Conservation (phyloP, 2,113 vertebrate genomes). For the Phyllostomus discolor region DNA sequence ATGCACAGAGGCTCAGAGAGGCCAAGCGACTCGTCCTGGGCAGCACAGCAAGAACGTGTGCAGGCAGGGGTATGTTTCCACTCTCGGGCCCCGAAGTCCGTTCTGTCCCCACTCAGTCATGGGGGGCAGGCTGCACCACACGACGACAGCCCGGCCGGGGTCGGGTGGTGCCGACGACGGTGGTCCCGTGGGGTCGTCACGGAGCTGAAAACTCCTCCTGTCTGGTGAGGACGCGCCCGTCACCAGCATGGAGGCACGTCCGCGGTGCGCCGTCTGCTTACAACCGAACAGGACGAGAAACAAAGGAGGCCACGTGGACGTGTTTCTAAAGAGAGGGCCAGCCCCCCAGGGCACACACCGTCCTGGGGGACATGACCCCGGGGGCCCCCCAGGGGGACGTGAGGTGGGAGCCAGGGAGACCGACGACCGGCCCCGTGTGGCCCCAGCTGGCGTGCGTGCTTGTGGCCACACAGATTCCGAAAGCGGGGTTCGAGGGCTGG, state of each 20-base stretch:
- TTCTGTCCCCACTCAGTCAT: background rate
- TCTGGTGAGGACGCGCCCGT: too few species aligned
- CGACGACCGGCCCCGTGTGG: too few species aligned
- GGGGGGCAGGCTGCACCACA: too few species aligned
- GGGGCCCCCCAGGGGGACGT: too few species aligned
- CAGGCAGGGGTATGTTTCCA: background rate
- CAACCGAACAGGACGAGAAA: too few species aligned
- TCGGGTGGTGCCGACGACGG: fast-evolving
- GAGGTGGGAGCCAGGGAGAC: too few species aligned
- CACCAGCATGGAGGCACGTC: too few species aligned
- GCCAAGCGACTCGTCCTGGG: background rate
- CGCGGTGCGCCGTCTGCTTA: background rate
- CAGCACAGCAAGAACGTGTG: background rate
- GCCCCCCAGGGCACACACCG: background rate
- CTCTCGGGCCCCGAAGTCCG: background rate
- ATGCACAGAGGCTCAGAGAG: background rate
- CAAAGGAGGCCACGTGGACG: background rate
- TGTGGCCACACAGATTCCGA: too few species aligned
- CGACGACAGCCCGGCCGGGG: background rate
- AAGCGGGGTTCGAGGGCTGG: background rate
- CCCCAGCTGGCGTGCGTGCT: too few species aligned
- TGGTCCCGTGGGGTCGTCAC: fast-evolving
- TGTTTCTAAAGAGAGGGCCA: background rate
- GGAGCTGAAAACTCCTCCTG: background rate
- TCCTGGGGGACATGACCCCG: too few species aligned